Evolutionary conservation across 2,113 vertebrate genomes (phyloP).

Genomic region (Petrocephalus microphthalmus): DNA sequence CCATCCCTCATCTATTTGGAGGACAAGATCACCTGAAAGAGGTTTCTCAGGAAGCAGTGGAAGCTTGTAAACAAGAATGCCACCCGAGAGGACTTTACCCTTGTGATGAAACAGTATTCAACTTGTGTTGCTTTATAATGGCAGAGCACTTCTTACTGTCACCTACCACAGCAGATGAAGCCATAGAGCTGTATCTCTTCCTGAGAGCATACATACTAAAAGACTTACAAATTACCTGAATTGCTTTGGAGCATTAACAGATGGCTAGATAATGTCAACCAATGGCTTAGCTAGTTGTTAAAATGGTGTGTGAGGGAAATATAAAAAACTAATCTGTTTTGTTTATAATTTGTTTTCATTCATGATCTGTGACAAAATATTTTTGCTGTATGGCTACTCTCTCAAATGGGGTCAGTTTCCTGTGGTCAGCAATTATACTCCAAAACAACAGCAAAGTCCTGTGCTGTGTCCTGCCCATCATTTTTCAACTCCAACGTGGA

Average conservation of each 20-base stretch:
- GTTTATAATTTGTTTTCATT: too few relatives aligned
- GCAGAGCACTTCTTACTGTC: conserved; percentile 21
- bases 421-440: too few relatives aligned
- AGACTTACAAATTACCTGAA: not conserved
- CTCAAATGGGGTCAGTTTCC: too few relatives aligned
- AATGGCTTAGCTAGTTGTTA: too few relatives aligned
- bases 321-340: too few relatives aligned
- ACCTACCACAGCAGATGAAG: conserved; percentile 29
- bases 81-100: conserved; percentile 29
- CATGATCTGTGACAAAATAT: too few relatives aligned
- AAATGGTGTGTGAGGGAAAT: not conserved
- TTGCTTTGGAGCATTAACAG: too few relatives aligned
- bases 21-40: conserved; percentile 27
- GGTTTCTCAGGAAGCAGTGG: conserved; percentile 26
- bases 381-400: too few relatives aligned
- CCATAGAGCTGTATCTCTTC: conserved; percentile 28
- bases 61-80: conserved; percentile 32
- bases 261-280: too few relatives aligned
- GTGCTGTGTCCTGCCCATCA: too few relatives aligned
- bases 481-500: not conserved
- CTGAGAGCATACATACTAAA: conserved; percentile 24
- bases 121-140: conserved; percentile 35
- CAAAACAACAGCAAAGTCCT: not conserved
- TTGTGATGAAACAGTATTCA: conserved; percentile 34
- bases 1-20: conserved; percentile 31